Evolutionary conservation across 2,113 vertebrate genomes (phyloP), one percentile per base, ranked within the genome.

Genomic region (Dolichotis patagonum): DNA sequence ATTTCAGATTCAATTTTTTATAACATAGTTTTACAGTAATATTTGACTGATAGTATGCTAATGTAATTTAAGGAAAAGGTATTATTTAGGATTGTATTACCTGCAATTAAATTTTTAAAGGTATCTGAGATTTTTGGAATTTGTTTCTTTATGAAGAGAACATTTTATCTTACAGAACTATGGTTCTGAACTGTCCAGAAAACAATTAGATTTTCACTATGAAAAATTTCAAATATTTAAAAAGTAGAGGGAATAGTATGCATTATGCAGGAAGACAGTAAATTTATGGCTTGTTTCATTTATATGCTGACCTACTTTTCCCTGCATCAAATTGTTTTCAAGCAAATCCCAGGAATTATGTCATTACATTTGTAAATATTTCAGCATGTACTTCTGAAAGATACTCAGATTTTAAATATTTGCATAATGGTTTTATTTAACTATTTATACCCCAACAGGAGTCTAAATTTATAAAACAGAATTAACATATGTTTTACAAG

Each of bases 401-500:
- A 85, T 49, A 24, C 80, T 85, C 54, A 43, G 54, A 90, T 96
- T 77, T 91, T 78, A 71, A 88, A 71, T 75, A 94, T 88, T 89
- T 90, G 63, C 16, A 58, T 71, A 91, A 87, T 32, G 35, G 7
- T 77, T 95, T 91, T 87, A 81, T 81, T 91, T 90, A 93, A 43
- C 73, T 86, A 28, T 69, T 90, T 92, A 24, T 28, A 82, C 7
- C 41, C n/a, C 49, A 78, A 28, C 5, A 67, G 32, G 46, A 81
- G 11, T 26, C 75, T 95, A 16, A 54, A 91, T 94, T 94, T 78
- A 46, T 62, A 93, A 94, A 7, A 38, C 0, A 94, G 16, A 90
- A 96, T 75, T 83, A 73, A 95, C 86, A 81, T 63, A 52, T 22
- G 19, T 75, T 91, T 92, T 75, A 91, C 90, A 90, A 85, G 17